Conservation (phyloP, 2,888 invertebrate genomes). For the Chloroclystis v-ata region DNA sequence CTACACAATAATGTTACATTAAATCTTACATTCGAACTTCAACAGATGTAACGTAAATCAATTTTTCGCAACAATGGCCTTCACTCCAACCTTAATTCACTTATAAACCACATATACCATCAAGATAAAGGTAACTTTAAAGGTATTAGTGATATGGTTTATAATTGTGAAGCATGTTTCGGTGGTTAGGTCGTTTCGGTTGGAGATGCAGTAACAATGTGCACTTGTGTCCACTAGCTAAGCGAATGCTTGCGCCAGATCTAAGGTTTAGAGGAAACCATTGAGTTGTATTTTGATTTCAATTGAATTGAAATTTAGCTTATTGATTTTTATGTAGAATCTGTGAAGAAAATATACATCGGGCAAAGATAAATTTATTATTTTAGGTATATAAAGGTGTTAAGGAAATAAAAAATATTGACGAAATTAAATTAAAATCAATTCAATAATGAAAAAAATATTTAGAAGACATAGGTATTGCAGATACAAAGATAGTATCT, state of each 20-base stretch:
- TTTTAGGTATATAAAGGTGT: too few species aligned
- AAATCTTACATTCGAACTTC: slow-evolving; percentile 39
- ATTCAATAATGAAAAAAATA: too few species aligned
- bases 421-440: too few species aligned
- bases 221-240: slow-evolving; percentile 63
- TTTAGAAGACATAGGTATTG: too few species aligned
- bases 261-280: slow-evolving; percentile 52
- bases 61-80: slow-evolving; percentile 72
- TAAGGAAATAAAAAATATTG: too few species aligned
- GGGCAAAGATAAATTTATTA: too few species aligned
- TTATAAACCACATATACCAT: slow-evolving; percentile 15
- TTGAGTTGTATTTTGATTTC: slow-evolving; percentile 33
- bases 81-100: slow-evolving; percentile 21
- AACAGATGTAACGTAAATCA: slow-evolving; percentile 75
- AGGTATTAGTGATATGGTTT: slow-evolving; percentile 21
- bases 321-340: too few species aligned
- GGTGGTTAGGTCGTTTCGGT: slow-evolving; percentile 27
- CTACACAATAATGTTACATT: slow-evolving; percentile 48
- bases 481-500: too few species aligned
- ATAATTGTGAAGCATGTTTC: slow-evolving; percentile 14
- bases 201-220: slow-evolving; percentile 54
- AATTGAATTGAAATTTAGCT: slow-evolving; percentile 7
- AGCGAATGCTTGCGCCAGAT: slow-evolving; percentile 66
- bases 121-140: slow-evolving; percentile 26
- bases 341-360: too few species aligned